Conservation (phyloP, 2,797 vertebrate genomes). For the Loriculus beryllinus region DNA sequence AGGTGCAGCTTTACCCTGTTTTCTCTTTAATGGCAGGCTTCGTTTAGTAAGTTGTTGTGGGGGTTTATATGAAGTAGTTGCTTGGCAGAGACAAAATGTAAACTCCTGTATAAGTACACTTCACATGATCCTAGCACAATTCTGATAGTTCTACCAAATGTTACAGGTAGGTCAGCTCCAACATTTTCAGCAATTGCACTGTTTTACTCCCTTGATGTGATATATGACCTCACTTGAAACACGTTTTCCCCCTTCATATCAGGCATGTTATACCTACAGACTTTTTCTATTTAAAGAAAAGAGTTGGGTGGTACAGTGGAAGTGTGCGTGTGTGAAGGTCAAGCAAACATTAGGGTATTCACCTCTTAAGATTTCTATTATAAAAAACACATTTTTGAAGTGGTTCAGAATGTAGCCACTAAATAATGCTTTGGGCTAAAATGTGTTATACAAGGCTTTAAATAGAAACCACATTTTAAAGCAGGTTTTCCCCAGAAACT, state of each 20-base stretch:
- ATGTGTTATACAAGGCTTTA: slow-evolving; percentile 39
- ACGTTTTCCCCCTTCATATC: background rate
- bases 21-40: background rate
- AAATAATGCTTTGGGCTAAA: slow-evolving; percentile 46
- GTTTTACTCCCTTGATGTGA: background rate
- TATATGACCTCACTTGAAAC: background rate
- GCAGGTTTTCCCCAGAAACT: background rate
- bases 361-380: slow-evolving; percentile 19
- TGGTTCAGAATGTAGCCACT: slow-evolving; percentile 18
- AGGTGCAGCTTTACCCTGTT: background rate
- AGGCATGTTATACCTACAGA: background rate
- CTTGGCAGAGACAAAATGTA: background rate
- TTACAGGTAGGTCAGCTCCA: background rate
- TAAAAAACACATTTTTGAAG: slow-evolving; percentile 36
- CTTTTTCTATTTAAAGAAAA: background rate
- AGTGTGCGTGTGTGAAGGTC: background rate
- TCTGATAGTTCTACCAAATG: background rate
- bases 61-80: background rate
- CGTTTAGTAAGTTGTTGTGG: background rate
- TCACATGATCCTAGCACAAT: background rate
- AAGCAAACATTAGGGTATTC: background rate
- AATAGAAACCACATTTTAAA: slow-evolving; percentile 58
- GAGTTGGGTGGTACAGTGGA: background rate
- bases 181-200: background rate
- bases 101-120: background rate